Conservation (phyloP, 2,888 invertebrate species). For the Ischnura elegans region DNA sequence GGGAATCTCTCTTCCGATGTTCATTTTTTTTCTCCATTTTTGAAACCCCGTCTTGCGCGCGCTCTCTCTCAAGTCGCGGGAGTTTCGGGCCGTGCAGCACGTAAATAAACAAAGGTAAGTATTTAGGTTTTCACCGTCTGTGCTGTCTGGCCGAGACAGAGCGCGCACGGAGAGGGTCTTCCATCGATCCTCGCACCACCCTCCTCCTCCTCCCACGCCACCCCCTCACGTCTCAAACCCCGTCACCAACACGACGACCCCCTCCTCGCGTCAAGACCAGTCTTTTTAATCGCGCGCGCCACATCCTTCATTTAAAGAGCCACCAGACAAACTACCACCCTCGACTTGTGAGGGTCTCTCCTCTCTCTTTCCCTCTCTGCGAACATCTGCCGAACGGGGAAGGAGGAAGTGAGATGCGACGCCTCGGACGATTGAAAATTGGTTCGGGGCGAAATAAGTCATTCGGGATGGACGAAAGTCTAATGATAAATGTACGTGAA, state of each 20-base stretch:
- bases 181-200: no score
- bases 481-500: no score
- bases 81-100: neutral
- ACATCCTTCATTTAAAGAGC: neutral
- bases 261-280: neutral
- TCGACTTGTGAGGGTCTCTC: neutral
- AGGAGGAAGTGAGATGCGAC: no score
- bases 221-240: neutral
- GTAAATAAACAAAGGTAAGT: conserved; percentile 38
- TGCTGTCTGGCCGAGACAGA: neutral
- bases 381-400: no score
- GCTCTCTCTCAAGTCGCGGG: neutral
- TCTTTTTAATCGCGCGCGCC: conserved; percentile 7
- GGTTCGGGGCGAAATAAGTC: no score
- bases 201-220: neutral
- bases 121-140: conserved; percentile 7
- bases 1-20: neutral
- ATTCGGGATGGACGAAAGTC: no score
- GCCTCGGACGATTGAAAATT: no score
- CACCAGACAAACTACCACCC: neutral
- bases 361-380: no score
- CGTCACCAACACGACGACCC: neutral
- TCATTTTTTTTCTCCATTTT: conserved; percentile 17
- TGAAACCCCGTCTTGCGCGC: neutral
- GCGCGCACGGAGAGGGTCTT: no score